A percentile compares a stretch with the other conserved stretches of the same genome.
These are phyloP conservation scores for Olivierus martensii DNA, from an alignment of 1,140 invertebrate species.

Conservation along the genomic window DNA sequence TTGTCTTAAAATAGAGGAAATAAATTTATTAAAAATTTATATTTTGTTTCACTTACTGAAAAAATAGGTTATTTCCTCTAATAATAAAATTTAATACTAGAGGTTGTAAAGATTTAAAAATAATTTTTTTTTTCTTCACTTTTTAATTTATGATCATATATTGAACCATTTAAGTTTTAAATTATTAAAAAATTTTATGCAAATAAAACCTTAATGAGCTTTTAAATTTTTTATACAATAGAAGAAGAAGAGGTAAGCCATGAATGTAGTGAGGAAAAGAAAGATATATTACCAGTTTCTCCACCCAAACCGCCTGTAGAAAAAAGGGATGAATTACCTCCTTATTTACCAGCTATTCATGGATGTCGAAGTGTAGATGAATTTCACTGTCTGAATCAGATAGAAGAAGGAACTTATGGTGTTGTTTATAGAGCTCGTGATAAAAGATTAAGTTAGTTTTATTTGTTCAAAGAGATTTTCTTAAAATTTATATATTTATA, in stretches of 20 bases:
- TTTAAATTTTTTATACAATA: not conserved
- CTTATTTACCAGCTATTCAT: conserved; percentile 83
- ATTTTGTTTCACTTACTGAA: too few relatives aligned
- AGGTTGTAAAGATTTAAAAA: too few relatives aligned
- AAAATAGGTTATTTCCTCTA: too few relatives aligned
- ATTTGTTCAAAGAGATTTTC: too few relatives aligned
- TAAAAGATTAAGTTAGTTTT: conserved; percentile 54
- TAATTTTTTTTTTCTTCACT: too few relatives aligned
- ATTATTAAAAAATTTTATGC: not conserved
- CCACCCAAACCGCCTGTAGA: not conserved
- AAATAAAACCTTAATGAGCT: conserved; percentile 9
- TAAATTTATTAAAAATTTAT: too few relatives aligned
- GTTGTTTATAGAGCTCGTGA: conserved; percentile 76
- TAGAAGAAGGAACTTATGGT: conserved; percentile 76
- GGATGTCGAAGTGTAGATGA: conserved; percentile 98
- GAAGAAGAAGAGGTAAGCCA: not conserved
- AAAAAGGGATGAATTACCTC: conserved; percentile 44
- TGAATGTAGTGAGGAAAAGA: not conserved
- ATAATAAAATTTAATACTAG: too few relatives aligned
- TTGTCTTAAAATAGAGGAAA: too few relatives aligned
- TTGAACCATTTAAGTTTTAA: too few relatives aligned
- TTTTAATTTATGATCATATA: too few relatives aligned
- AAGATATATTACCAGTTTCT: not conserved
- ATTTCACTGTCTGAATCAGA: conserved; percentile 89
- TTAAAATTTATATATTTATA: not conserved